These are phyloP conservation scores for Caenorhabditis tropicalis DNA, from an alignment of 1,140 invertebrate genomes.

Conservation along the genomic window DNA sequence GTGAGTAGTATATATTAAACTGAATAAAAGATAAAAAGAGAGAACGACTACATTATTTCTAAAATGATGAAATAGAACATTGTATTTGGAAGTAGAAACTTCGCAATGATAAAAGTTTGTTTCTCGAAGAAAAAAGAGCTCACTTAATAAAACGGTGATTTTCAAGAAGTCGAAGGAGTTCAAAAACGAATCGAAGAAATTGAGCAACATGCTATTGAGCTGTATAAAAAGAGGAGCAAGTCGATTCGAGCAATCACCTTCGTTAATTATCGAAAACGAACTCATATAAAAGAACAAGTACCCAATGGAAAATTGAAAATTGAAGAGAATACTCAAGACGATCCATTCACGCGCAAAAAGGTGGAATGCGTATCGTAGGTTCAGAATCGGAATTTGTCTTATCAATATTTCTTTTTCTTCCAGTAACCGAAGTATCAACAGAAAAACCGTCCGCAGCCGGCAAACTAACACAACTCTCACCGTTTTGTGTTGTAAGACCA, in stretches of 20 bases:
- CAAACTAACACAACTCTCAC: not conserved
- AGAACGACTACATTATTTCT: too few species aligned
- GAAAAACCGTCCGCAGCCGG: not conserved
- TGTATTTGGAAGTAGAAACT: too few species aligned
- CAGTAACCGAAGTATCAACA: not conserved
- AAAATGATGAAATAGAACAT: too few species aligned
- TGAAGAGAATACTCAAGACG: conserved; percentile 2
- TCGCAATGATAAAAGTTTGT: conserved; percentile 3
- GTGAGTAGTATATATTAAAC: too few species aligned
- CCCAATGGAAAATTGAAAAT: conserved; percentile 12
- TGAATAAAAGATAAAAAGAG: too few species aligned
- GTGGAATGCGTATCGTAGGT: conserved; percentile 14
- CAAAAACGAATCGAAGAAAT: conserved; percentile 15
- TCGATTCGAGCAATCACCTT: not conserved
- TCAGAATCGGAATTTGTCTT: not conserved
- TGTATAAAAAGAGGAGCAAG: conserved; percentile 9
- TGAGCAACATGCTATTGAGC: not conserved
- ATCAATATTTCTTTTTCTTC: not conserved
- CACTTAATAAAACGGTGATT: not conserved
- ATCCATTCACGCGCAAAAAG: conserved; percentile 17
- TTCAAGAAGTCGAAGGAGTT: conserved; percentile 8
- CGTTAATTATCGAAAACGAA: conserved; percentile 3
- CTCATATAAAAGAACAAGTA: not conserved
- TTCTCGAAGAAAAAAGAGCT: not conserved
- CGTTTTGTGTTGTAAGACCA: not conserved